Conservation (phyloP, 2,888 invertebrate genomes). For the Volucella inflata region DNA sequence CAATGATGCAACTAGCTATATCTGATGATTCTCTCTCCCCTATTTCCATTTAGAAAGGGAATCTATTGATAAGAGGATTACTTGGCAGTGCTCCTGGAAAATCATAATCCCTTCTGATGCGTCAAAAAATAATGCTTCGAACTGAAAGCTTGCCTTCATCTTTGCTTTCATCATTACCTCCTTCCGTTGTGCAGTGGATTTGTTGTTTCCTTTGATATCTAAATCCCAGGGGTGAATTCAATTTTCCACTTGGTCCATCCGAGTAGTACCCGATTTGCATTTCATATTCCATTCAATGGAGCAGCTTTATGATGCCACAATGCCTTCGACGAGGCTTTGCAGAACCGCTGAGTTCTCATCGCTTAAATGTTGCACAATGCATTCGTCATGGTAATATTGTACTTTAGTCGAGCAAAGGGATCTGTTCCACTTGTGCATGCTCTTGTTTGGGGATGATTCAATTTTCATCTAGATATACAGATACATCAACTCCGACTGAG, state of each 20-base stretch:
- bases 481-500: not conserved
- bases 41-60: no score
- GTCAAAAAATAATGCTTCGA: slow-evolving; percentile 29
- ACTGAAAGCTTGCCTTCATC: no score
- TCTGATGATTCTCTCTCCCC: no score
- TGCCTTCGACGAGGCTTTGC: slow-evolving; percentile 14
- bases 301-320: slow-evolving; percentile 42
- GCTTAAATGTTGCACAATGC: slow-evolving; percentile 27
- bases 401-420: not conserved
- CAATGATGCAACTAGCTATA: no score
- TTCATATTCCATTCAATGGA: slow-evolving; percentile 46
- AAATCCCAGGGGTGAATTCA: slow-evolving; percentile 52
- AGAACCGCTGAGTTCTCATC: not conserved
- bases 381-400: slow-evolving; percentile 44
- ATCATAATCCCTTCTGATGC: slow-evolving; percentile 17
- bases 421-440: not conserved
- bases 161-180: no score
- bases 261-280: slow-evolving; percentile 52
- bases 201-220: slow-evolving; percentile 33
- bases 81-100: not conserved
- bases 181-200: not conserved
- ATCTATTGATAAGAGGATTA: no score
- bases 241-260: slow-evolving; percentile 57
- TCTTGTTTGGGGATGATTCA: not conserved
- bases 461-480: slow-evolving; percentile 9